phyloP scores from a whole-genome alignment of 2,888 invertebrate genomes.

The Metopia argyrocephala region DNA sequence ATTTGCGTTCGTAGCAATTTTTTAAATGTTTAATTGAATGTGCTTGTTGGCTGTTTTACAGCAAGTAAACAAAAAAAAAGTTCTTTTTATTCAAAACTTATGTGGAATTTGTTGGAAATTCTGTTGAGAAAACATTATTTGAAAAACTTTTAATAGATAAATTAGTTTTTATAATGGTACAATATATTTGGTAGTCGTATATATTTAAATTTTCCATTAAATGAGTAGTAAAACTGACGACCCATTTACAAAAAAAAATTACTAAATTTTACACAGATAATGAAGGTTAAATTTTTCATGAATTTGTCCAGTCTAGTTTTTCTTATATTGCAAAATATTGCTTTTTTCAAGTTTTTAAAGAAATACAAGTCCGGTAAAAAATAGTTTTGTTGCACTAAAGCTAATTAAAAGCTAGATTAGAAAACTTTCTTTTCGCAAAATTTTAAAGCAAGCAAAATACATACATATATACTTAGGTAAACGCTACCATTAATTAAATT shows the following conservation, averaged over 20 bases:
- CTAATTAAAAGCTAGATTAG: too few relatives aligned
- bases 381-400: too few relatives aligned
- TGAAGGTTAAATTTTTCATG: neutral
- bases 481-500: too few relatives aligned
- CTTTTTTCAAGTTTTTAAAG: too few relatives aligned
- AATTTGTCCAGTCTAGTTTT: too few relatives aligned
- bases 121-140: neutral
- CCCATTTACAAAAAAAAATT: neutral
- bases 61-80: neutral
- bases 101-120: neutral
- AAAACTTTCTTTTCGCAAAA: too few relatives aligned
- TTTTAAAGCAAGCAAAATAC: too few relatives aligned
- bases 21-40: constrained; percentile 60
- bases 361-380: too few relatives aligned
- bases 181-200: neutral
- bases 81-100: neutral
- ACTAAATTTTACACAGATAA: neutral
- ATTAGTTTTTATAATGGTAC: constrained; percentile 13
- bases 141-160: constrained; percentile 25
- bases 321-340: too few relatives aligned
- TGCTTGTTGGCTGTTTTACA: constrained; percentile 4
- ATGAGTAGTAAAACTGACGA: neutral
- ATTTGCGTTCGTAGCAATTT: constrained; percentile 45
- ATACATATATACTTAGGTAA: too few relatives aligned
- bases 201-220: neutral